Conservation (phyloP, 1,140 invertebrate genomes). For the Sycobia sp. region DNA sequence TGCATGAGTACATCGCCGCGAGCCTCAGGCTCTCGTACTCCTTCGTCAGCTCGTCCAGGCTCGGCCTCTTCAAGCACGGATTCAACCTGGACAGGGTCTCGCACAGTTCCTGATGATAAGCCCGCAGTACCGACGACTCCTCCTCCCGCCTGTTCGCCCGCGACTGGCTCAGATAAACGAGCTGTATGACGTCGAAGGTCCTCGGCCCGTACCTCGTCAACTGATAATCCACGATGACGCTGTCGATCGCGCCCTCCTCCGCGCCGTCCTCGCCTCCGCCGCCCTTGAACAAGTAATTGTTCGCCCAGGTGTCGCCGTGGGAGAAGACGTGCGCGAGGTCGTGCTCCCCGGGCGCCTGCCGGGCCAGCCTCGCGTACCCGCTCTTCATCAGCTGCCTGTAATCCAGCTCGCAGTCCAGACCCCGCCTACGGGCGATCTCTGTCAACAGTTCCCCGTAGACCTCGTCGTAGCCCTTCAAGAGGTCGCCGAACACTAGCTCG, state of each 20-base stretch:
- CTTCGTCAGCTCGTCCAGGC: background rate
- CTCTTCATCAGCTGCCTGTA: no score
- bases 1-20: background rate
- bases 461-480: no score
- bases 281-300: slow-evolving; percentile 40
- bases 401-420: no score
- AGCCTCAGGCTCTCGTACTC: background rate
- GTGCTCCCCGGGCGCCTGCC: no score
- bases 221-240: slow-evolving; percentile 66
- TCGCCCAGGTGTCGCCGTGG: slow-evolving; percentile 15
- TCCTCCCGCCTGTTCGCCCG: background rate
- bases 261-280: slow-evolving; percentile 49
- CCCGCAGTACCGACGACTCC: background rate
- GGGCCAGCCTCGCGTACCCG: no score
- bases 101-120: background rate
- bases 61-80: background rate
- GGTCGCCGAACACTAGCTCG: slow-evolving; percentile 1
- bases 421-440: no score
- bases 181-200: slow-evolving; percentile 49
- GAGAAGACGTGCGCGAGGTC: background rate
- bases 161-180: slow-evolving; percentile 38
- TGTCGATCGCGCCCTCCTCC: slow-evolving; percentile 46
- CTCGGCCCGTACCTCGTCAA: slow-evolving; percentile 56
- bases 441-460: no score
- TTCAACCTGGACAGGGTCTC: background rate